Evolutionary conservation across 2,797 vertebrate genomes (phyloP).

Genomic region (Schizothorax lantsangensis): DNA sequence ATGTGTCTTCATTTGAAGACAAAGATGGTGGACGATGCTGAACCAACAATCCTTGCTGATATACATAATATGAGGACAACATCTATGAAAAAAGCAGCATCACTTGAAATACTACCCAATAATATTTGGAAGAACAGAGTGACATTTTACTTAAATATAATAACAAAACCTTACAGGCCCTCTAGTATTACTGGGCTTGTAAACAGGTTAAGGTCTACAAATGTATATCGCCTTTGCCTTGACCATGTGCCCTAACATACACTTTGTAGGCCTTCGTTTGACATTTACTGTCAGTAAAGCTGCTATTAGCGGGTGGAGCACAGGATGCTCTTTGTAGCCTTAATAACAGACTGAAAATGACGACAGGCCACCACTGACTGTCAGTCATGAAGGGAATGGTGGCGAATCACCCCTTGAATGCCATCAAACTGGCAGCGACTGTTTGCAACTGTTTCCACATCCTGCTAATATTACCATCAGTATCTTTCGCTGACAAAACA

Average conservation of each 20-base stretch:
- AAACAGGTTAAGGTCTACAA: not conserved
- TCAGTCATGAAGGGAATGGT: not conserved
- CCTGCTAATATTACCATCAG: not conserved
- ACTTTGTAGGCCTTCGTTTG: conserved; percentile 3
- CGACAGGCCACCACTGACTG: conserved; percentile 15
- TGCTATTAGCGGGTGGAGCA: not conserved
- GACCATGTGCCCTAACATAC: conserved; percentile 1
- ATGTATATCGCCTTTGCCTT: not conserved
- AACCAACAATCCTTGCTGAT: not conserved
- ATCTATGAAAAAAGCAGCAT: not conserved
- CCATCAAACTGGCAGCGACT: not conserved
- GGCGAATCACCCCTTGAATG: not conserved
- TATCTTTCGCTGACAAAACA: not conserved
- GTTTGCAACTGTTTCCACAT: not conserved
- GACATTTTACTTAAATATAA: conserved; percentile 5
- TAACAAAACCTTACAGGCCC: not conserved
- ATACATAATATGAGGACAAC: not conserved
- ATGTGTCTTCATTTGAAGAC: not conserved
- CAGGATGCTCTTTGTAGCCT: not conserved
- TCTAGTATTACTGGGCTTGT: conserved; percentile 5
- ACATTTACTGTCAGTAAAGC: conserved; percentile 24
- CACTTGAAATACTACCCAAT: not conserved
- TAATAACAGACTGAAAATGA: conserved; percentile 18
- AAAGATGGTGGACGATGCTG: not conserved
- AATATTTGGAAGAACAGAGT: not conserved